A percentile compares a stretch with the other conserved stretches of the same genome.
Evolutionary conservation across 1,140 invertebrate species (phyloP).

Genomic region (Asbolus verrucosus): DNA sequence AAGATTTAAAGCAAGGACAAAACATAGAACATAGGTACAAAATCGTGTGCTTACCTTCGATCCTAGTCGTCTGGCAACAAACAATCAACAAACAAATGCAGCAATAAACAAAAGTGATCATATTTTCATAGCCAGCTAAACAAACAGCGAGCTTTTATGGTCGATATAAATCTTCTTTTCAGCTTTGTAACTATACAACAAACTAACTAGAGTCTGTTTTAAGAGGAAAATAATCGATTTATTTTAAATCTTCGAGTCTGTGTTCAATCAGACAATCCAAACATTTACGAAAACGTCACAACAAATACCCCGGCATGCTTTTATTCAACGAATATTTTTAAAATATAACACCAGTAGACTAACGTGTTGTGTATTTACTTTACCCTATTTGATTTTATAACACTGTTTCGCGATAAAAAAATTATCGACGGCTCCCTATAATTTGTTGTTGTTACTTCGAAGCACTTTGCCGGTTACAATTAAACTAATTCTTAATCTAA

Average conservation of each 20-base stretch:
- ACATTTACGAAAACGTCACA: constrained; percentile 59
- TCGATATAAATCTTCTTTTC: constrained; percentile 47
- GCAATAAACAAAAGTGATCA: constrained; percentile 47
- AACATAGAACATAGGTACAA: background rate
- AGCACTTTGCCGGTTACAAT: constrained; percentile 14
- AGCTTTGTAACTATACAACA: constrained; percentile 45
- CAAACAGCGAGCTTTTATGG: constrained; percentile 40
- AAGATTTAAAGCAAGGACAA: background rate
- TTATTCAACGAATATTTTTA: constrained; percentile 36
- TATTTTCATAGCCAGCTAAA: constrained; percentile 42
- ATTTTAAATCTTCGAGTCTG: constrained; percentile 55
- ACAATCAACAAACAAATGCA: constrained; percentile 42
- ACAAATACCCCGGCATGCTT: constrained; percentile 36
- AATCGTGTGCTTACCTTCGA: constrained; percentile 49
- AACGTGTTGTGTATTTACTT: background rate
- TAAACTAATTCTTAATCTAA: constrained; percentile 43
- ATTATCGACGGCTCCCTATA: background rate
- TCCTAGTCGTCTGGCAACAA: constrained; percentile 19
- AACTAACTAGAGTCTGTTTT: constrained; percentile 47
- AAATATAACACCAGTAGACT: constrained; percentile 12
- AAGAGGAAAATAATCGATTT: constrained; percentile 55
- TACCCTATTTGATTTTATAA: constrained; percentile 26
- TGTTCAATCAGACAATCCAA: constrained; percentile 59
- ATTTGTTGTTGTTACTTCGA: background rate
- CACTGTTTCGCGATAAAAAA: constrained; percentile 1